Evolutionary conservation across 2,113 vertebrate species (phyloP), one percentile per base, ranked within the genome.

Genomic region (Ascaphus truei): DNA sequence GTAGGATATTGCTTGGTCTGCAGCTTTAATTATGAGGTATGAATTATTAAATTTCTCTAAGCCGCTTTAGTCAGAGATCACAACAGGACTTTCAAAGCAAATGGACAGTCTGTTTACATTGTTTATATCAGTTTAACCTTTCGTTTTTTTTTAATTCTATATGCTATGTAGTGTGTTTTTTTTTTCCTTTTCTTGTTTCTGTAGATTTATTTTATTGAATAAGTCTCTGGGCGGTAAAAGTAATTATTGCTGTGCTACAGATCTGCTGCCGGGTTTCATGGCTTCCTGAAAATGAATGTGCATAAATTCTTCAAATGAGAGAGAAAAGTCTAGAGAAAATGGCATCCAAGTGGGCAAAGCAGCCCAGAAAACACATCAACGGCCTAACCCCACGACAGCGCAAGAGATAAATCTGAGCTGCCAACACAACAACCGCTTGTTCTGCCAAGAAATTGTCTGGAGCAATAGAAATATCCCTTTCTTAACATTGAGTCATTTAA

Each of bases 241-340:
- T 72, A 68, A 74, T 74, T 74, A 74, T 41, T 48, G 34, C 71
- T 37, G 50, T 37, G 59, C 25, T 64, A 29, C 60, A 68, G 9
- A 45, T 30, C 25, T 45, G 34, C 41, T 2, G 36, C 48, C 72
- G 48, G n/a, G 1, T 61, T 55, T 27, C 51, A 6, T 34, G 11
- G 68, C 0, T 2, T 41, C 33, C 4, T 47, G 33, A 57, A 72
- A 68, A 57, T 15, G 2, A 63, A 56, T 56, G 62, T 29, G 39
- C 48, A 34, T 33, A 2, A 63, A 30, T 56, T 64, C 52, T 68
- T 62, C 16, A 29, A 34, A 5, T 4, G 50, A 45, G 34, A 23
- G 25, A 10, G 57, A 55, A 22, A n/a, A 68, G 48, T 64, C 18
- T 20, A 47, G 57, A 56, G 55, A 22, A 60, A 73, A 71, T 48